Evolutionary conservation across 2,113 vertebrate genomes (phyloP).

Genomic region (Lethenteron camtschaticum): DNA sequence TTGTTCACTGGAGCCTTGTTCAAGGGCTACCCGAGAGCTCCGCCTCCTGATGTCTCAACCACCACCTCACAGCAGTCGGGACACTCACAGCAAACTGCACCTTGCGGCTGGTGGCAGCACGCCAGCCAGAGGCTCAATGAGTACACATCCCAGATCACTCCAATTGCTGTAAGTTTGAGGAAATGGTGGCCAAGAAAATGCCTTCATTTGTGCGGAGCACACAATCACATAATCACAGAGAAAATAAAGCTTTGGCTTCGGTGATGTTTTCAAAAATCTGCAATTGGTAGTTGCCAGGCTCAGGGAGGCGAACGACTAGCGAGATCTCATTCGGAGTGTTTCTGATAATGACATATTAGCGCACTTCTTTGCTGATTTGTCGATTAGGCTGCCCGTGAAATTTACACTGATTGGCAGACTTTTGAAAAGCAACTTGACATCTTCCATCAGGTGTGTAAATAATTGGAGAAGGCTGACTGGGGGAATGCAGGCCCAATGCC

Average conservation of each 20-base stretch:
- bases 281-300: conserved; percentile 23
- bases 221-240: conserved; percentile 32
- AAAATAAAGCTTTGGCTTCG: conserved; percentile 20
- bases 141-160: conserved; percentile 27
- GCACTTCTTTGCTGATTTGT: conserved; percentile 12
- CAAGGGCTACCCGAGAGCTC: conserved; percentile 17
- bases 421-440: conserved; percentile 35
- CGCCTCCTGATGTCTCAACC: conserved; percentile 9
- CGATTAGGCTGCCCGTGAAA: conserved; percentile 12
- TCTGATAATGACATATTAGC: conserved; percentile 24
- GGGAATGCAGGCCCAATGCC: conserved; percentile 23
- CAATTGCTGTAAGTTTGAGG: conserved; percentile 26
- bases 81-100: conserved; percentile 35
- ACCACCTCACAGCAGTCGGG: conserved; percentile 23
- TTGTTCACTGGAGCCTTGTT: conserved; percentile 24
- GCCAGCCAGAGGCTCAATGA: conserved; percentile 36
- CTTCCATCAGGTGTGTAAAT: conserved; percentile 29
- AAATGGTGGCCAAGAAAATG: conserved; percentile 21
- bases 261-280: conserved; percentile 23
- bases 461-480: conserved; percentile 25
- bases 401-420: conserved; percentile 9
- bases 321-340: conserved; percentile 33
- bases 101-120: conserved; percentile 24
- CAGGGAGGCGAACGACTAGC: conserved; percentile 19
- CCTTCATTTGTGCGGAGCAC: conserved; percentile 16